These are phyloP conservation scores for Oikopleura vanhoeffeni DNA, from an alignment of 23 tunicate species.

Conservation along the genomic window DNA sequence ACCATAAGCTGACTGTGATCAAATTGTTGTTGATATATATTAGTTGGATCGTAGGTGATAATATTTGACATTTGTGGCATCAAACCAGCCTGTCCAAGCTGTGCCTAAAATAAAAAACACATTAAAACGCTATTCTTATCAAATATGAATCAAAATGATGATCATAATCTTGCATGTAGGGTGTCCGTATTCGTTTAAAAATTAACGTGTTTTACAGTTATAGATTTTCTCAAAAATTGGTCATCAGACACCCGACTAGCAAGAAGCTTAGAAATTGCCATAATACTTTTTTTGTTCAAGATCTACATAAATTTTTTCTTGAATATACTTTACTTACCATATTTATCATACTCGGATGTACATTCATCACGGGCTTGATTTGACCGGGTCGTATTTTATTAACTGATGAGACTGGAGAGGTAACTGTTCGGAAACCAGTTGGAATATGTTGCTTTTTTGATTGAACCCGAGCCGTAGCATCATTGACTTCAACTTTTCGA, in stretches of 20 bases:
- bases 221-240: no score
- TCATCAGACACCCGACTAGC: no score
- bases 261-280: no score
- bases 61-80: background rate
- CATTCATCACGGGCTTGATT: background rate
- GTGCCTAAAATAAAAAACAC: no score
- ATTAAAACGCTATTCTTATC: no score
- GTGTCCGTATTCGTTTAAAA: no score
- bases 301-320: no score
- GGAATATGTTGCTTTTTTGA: slow-evolving; percentile 76
- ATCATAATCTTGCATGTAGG: no score
- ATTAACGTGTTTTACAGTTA: no score
- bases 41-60: background rate
- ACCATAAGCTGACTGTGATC: background rate
- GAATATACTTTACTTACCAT: background rate
- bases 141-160: no score
- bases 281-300: no score
- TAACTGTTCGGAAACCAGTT: background rate
- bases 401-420: background rate
- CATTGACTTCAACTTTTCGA: slow-evolving; percentile 50
- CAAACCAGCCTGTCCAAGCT: background rate
- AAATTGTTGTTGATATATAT: background rate
- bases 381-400: background rate
- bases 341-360: background rate
- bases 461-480: slow-evolving; percentile 96